Conservation (phyloP, 2,797 vertebrate genomes). For the Leptodactylus fallax region DNA sequence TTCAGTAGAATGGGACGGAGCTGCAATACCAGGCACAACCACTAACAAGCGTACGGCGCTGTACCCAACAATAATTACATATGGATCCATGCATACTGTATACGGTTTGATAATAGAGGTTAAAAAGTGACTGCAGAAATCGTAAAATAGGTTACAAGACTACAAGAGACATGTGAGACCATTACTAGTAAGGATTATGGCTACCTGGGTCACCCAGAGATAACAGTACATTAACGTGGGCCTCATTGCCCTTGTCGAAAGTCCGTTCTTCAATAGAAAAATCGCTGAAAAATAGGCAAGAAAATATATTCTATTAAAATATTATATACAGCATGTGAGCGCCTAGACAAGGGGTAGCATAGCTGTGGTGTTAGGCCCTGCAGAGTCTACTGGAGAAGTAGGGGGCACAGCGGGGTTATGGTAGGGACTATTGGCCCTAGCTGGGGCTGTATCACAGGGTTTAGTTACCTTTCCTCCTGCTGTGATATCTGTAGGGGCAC, state of each 20-base stretch:
- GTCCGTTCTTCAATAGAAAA: conserved; percentile 52
- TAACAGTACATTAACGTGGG: background rate
- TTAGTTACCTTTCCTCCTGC: too few relatives aligned
- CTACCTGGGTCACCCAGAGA: conserved; percentile 40
- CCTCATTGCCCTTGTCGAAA: conserved; percentile 29
- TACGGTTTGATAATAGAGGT: too few relatives aligned
- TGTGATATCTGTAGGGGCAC: too few relatives aligned
- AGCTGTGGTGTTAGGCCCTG: too few relatives aligned
- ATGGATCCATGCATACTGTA: background rate
- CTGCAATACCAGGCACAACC: background rate
- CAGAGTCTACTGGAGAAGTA: too few relatives aligned
- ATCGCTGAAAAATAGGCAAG: conserved; percentile 18
- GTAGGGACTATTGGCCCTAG: too few relatives aligned
- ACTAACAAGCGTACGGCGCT: background rate
- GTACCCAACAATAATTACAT: background rate
- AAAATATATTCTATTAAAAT: background rate
- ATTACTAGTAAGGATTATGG: too few relatives aligned
- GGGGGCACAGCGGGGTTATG: too few relatives aligned
- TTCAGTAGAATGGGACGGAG: background rate
- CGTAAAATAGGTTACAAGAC: background rate
- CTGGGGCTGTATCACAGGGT: too few relatives aligned
- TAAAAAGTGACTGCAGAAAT: background rate
- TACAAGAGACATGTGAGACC: background rate
- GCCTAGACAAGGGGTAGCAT: too few relatives aligned
- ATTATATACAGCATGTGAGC: too few relatives aligned